phyloP scores from a whole-genome alignment of 2,113 vertebrate genomes.

The Oryzias woworae region DNA sequence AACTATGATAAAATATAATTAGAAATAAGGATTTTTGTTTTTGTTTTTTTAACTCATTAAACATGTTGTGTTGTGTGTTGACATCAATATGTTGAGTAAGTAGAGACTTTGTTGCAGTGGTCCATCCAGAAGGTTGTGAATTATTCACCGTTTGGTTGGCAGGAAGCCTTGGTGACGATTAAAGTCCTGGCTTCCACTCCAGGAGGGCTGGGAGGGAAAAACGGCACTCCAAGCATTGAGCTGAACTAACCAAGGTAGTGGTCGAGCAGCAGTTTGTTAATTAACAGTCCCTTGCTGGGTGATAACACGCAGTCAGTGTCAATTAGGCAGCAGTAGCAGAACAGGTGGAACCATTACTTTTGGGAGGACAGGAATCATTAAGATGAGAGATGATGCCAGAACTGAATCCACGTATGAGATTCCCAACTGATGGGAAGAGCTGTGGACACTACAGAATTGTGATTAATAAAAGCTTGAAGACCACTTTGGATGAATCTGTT shows the following conservation, averaged over 20 bases:
- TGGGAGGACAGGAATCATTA: conserved; percentile 55
- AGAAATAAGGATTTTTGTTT: not conserved
- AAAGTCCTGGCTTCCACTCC: conserved; percentile 64
- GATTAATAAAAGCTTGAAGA: too few species aligned
- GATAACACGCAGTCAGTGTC: conserved; percentile 66
- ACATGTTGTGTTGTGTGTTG: conserved; percentile 17
- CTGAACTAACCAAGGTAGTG: conserved; percentile 41
- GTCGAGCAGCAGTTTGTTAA: conserved; percentile 67
- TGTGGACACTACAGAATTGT: not conserved
- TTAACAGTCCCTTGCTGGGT: conserved; percentile 54
- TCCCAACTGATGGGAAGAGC: conserved; percentile 6
- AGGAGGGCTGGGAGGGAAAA: conserved; percentile 58
- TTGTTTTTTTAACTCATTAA: not conserved
- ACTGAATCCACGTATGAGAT: conserved; percentile 18
- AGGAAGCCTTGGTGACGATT: conserved; percentile 59
- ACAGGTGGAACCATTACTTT: conserved; percentile 54
- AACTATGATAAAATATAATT: not conserved
- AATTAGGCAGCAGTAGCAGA: conserved; percentile 52
- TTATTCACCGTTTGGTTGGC: conserved; percentile 70
- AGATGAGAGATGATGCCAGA: conserved; percentile 19
- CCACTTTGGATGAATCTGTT: too few species aligned
- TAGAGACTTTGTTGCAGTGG: conserved; percentile 40
- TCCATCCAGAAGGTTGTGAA: conserved; percentile 71
- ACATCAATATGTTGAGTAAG: conserved; percentile 33
- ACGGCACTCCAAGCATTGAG: conserved; percentile 13